Conservation (phyloP, 2,888 invertebrate genomes). For the Drosophila paramelanica region DNA sequence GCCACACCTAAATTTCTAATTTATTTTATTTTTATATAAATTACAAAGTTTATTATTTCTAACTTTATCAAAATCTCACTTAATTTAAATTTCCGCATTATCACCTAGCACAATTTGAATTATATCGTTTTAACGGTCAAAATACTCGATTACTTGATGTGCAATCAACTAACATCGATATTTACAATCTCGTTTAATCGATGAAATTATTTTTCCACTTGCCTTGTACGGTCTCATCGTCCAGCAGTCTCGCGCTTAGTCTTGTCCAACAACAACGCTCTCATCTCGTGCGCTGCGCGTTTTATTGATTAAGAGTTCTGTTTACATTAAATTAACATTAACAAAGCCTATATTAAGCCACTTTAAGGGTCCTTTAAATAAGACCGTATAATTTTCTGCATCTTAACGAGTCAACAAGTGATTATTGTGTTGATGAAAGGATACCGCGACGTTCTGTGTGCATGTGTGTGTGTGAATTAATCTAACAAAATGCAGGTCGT, state of each 20-base stretch:
- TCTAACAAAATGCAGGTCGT: constrained; percentile 24
- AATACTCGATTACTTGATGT: constrained; percentile 10
- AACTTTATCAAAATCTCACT: no score
- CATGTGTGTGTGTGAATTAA: constrained; percentile 3
- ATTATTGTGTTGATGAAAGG: constrained; percentile 27
- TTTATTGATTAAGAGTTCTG: constrained; percentile 39
- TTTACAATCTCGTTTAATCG: background rate
- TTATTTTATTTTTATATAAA: no score
- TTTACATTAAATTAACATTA: constrained; percentile 43
- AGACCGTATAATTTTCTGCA: background rate
- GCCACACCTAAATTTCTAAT: no score
- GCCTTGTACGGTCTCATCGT: constrained; percentile 30
- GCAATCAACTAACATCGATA: background rate
- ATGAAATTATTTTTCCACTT: constrained; percentile 15
- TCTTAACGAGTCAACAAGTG: background rate
- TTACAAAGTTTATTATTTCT: no score
- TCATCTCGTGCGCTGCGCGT: constrained; percentile 8
- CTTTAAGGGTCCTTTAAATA: background rate
- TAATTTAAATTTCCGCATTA: background rate
- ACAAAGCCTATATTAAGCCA: constrained; percentile 1
- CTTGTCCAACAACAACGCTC: constrained; percentile 25
- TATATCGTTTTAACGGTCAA: background rate
- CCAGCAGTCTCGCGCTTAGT: constrained; percentile 49
- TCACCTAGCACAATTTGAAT: background rate
- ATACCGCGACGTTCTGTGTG: constrained; percentile 32